Evolutionary conservation across 92 coral and sea anemone species (phyloP).

Genomic region (Porites cylindrica): DNA sequence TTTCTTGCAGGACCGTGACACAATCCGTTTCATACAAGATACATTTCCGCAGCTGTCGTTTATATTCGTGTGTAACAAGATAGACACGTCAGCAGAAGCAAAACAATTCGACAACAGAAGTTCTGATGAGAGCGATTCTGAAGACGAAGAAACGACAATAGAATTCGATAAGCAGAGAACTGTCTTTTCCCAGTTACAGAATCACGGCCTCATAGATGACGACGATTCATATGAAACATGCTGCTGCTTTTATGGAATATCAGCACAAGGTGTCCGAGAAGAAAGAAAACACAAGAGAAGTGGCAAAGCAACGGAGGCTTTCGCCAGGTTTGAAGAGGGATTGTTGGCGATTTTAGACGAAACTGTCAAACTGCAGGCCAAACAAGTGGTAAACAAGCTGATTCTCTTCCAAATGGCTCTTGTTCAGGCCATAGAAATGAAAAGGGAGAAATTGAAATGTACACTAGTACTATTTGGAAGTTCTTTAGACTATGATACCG

Average conservation of each 20-base stretch:
- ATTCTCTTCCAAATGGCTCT: constrained; percentile 22
- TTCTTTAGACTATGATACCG: constrained; percentile 5
- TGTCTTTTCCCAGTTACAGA: constrained; percentile 57
- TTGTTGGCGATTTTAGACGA: constrained; percentile 32
- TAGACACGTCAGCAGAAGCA: constrained; percentile 39
- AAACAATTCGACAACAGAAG: constrained; percentile 9
- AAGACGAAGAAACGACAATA: constrained; percentile 25
- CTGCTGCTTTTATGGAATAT: constrained; percentile 57
- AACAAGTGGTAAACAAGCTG: constrained; percentile 38
- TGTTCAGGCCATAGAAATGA: constrained; percentile 8
- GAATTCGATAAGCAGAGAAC: constrained; percentile 26
- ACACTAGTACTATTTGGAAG: background rate
- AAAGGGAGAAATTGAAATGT: background rate
- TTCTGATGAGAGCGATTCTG: constrained; percentile 44
- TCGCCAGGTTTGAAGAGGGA: constrained; percentile 45
- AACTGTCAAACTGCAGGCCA: constrained; percentile 46
- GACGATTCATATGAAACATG: constrained; percentile 20
- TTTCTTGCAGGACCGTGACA: constrained; percentile 46
- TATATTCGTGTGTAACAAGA: constrained; percentile 70
- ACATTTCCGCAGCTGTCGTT: constrained; percentile 66
- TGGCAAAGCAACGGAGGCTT: constrained; percentile 38
- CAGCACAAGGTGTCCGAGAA: constrained; percentile 45
- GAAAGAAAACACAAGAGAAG: constrained; percentile 24
- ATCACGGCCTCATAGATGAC: constrained; percentile 14
- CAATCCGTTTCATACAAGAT: constrained; percentile 68